A percentile compares a stretch with the other conserved stretches of the same genome.
Conservation (phyloP, 2,888 invertebrate species). For the Euplexia lucipara region DNA sequence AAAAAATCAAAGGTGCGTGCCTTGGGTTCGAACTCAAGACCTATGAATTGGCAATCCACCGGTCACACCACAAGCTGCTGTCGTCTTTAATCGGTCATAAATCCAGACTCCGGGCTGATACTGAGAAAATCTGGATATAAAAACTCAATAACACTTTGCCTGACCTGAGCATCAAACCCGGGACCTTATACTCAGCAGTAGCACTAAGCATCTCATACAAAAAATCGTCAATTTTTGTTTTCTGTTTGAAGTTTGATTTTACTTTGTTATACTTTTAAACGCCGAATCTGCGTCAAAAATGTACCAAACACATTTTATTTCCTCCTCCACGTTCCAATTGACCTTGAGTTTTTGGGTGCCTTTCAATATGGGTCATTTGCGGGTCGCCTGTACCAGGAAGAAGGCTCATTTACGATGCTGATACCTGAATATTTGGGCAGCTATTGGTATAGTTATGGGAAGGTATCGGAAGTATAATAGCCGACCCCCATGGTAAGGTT, state of each 20-base stretch:
- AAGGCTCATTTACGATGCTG: slow-evolving; percentile 36
- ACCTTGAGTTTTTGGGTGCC: slow-evolving; percentile 19
- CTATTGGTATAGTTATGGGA: slow-evolving; percentile 13
- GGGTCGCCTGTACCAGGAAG: slow-evolving; percentile 19
- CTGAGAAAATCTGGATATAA: too few relatives aligned
- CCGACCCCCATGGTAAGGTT: neutral
- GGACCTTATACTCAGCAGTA: too few relatives aligned
- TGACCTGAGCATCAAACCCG: too few relatives aligned
- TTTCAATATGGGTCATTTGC: slow-evolving; percentile 32
- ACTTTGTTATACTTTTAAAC: neutral
- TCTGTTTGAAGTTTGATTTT: neutral
- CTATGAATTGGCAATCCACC: too few relatives aligned
- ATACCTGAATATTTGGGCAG: slow-evolving; percentile 38
- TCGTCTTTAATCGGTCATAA: too few relatives aligned
- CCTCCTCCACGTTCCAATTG: neutral
- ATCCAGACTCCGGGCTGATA: too few relatives aligned
- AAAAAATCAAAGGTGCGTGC: too few relatives aligned
- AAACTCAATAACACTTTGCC: too few relatives aligned
- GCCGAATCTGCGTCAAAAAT: neutral
- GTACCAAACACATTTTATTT: slow-evolving; percentile 11
- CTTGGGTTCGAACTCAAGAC: too few relatives aligned
- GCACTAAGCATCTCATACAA: too few relatives aligned
- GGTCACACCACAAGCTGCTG: too few relatives aligned
- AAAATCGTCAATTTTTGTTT: too few relatives aligned
- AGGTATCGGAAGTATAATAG: slow-evolving; percentile 14